Evolutionary conservation across 2,888 invertebrate species (phyloP).

Genomic region (Xestia xanthographa): DNA sequence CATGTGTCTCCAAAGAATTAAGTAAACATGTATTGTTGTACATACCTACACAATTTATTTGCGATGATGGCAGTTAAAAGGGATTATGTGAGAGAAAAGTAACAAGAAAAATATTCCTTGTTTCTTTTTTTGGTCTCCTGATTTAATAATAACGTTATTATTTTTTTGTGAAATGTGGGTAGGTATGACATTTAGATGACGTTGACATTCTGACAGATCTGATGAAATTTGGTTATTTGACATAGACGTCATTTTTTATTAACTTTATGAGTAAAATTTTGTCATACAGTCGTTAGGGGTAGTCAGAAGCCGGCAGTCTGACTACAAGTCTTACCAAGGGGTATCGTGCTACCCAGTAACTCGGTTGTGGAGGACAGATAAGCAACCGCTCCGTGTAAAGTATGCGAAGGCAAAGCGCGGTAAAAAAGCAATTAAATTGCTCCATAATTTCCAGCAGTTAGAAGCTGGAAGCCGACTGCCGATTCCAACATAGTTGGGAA

Average conservation of each 20-base stretch:
- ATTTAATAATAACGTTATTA: not conserved
- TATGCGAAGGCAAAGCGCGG: no score
- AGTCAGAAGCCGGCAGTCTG: no score
- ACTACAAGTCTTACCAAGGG: no score
- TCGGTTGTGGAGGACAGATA: no score
- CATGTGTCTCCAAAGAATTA: not conserved
- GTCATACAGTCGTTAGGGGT: no score
- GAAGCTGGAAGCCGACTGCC: no score
- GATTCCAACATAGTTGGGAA: no score
- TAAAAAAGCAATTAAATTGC: no score
- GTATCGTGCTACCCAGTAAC: no score
- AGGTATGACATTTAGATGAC: not conserved
- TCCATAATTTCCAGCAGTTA: no score
- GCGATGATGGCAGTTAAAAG: not conserved
- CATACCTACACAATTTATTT: not conserved
- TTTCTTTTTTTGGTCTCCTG: not conserved
- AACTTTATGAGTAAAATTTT: not conserved
- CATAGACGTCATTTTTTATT: not conserved
- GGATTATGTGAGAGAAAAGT: not conserved
- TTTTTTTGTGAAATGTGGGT: not conserved
- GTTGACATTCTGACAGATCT: not conserved
- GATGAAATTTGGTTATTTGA: not conserved
- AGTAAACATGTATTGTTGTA: not conserved
- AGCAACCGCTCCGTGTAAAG: no score
- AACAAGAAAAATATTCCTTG: not conserved